phyloP scores from a whole-genome alignment of 2,113 vertebrate species.

The Rattus norvegicus region DNA sequence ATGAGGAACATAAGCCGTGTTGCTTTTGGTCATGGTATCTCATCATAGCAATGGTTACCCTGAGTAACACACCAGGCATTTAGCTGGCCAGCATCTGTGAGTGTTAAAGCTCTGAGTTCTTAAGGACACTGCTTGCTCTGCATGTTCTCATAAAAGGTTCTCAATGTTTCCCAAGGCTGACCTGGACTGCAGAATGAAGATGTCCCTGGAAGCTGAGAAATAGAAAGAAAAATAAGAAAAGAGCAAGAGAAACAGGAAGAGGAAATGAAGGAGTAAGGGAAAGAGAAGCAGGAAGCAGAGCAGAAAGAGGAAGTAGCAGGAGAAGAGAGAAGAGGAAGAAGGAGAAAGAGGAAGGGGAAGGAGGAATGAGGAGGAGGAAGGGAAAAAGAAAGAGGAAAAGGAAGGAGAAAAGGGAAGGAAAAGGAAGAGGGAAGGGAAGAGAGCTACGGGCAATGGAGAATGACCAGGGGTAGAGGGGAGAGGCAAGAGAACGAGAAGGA shows the following conservation, averaged over 20 bases:
- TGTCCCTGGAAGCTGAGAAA: too few species aligned
- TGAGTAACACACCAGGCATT: not conserved
- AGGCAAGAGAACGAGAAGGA: not conserved
- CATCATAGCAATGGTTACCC: not conserved
- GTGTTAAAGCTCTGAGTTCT: not conserved
- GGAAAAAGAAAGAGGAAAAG: too few species aligned
- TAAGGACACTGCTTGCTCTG: not conserved
- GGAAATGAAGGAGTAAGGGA: not conserved
- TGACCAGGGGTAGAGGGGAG: too few species aligned
- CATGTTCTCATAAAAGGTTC: not conserved
- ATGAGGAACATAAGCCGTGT: not conserved
- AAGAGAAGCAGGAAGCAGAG: not conserved
- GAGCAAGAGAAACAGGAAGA: too few species aligned
- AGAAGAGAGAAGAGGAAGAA: not conserved
- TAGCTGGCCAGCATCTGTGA: not conserved
- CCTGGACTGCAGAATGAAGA: not conserved
- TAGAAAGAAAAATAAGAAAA: rapidly evolving
- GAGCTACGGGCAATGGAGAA: too few species aligned
- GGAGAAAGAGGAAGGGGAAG: not conserved
- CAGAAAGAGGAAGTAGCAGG: not conserved
- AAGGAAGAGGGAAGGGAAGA: too few species aligned
- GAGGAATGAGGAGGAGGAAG: not conserved
- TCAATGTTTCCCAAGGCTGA: not conserved
- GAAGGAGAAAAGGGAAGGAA: not conserved
- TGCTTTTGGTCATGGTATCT: not conserved